These are phyloP conservation scores for Frankliniella fusca DNA, from an alignment of 2,888 invertebrate genomes.

Conservation along the genomic window DNA sequence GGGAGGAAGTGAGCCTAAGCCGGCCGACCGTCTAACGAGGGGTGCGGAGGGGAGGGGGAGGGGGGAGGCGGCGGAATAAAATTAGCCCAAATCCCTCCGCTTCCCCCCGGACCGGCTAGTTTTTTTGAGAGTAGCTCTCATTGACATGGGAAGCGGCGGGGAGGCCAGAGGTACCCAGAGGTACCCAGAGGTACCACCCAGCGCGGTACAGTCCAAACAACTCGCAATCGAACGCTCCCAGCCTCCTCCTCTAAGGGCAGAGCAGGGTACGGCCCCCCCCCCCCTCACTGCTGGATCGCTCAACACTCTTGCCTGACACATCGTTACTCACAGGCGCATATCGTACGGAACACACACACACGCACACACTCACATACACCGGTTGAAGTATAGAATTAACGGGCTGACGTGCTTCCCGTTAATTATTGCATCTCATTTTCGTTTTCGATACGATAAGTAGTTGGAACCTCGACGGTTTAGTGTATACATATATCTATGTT, in stretches of 20 bases:
- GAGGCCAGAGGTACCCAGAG: background rate
- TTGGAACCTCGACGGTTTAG: too few species aligned
- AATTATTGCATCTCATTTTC: too few species aligned
- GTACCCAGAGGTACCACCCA: background rate
- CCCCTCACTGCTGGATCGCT: background rate
- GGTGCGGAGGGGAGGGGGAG: background rate
- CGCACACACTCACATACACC: background rate
- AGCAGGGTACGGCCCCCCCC: background rate
- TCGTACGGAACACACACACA: constrained; percentile 1
- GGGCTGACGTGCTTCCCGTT: too few species aligned
- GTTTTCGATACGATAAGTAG: too few species aligned
- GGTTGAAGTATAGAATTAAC: background rate
- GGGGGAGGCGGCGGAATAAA: background rate
- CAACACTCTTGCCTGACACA: constrained; percentile 1
- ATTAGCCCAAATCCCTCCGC: background rate
- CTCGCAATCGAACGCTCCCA: background rate
- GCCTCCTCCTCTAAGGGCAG: background rate
- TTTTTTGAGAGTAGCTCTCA: constrained; percentile 25
- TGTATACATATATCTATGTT: too few species aligned
- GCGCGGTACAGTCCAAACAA: constrained; percentile 24
- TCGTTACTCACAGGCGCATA: constrained; percentile 18
- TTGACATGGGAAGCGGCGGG: constrained; percentile 22
- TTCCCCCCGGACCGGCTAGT: background rate
- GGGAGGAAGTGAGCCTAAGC: background rate
- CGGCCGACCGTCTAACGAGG: background rate